Conservation (phyloP, 2,888 invertebrate species). For the Melanostoma scalare region DNA sequence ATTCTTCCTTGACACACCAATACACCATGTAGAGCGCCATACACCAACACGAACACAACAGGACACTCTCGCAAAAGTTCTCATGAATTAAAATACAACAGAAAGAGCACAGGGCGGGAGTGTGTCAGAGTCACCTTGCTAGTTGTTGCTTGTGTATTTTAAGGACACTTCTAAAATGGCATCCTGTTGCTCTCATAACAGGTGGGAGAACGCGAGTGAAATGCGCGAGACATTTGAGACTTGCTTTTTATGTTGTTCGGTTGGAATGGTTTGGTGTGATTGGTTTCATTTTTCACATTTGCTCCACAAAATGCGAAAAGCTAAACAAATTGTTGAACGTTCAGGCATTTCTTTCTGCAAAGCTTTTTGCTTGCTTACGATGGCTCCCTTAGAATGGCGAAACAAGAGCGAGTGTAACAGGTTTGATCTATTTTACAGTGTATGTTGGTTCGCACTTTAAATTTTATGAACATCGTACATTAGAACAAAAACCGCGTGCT, state of each 20-base stretch:
- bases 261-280: not conserved
- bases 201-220: slow-evolving; percentile 53
- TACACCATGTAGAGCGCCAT: too few species aligned
- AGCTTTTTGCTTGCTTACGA: slow-evolving; percentile 27
- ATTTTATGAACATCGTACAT: slow-evolving; percentile 41
- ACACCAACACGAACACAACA: not conserved
- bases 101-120: not conserved
- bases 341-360: not conserved
- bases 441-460: slow-evolving; percentile 11
- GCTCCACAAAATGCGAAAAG: slow-evolving; percentile 37
- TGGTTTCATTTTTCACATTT: slow-evolving; percentile 27
- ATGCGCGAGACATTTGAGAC: slow-evolving; percentile 55
- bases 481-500: slow-evolving; percentile 23
- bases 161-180: slow-evolving; percentile 49
- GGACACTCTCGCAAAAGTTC: not conserved
- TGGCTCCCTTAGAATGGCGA: not conserved
- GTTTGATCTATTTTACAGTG: slow-evolving; percentile 58
- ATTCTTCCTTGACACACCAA: not conserved
- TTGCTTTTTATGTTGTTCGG: not conserved
- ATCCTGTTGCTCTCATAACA: slow-evolving; percentile 71
- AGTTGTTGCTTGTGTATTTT: slow-evolving; percentile 38
- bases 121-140: not conserved
- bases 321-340: slow-evolving; percentile 68
- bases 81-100: slow-evolving; percentile 4
- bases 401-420: slow-evolving; percentile 59